Evolutionary conservation across 2,797 vertebrate genomes (phyloP), one percentile per base, ranked within the genome.

Genomic region (Acipenser ruthenus): DNA sequence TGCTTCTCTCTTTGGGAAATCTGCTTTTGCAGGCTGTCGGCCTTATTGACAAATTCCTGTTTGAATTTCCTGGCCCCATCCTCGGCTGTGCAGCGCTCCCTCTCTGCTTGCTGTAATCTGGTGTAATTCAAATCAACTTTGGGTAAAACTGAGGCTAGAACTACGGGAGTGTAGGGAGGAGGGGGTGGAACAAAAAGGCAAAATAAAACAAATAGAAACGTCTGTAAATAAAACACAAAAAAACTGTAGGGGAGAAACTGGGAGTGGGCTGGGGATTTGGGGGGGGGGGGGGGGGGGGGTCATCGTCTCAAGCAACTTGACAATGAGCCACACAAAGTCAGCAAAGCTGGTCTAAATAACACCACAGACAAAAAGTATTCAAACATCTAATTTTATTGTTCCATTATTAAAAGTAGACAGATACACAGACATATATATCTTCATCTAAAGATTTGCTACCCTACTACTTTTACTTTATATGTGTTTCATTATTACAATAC

Each of bases 91-190:
- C 77, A 83, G 72, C 93, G 93, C 77, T 93, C 93, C 82, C 89
- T 90, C 90, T 98, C 95, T 77, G 94, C 89, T 83, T 96, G 94
- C 18, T 18, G 18, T 18, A 18, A 18, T 18, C 18, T 18, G 18
- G 18, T 89, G 88, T 91, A 93, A 93, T 90, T 93, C 89, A 93
- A 93, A 93, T 91, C 91, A 90, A 94, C 94, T 89, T 87, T 90
- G 91, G 91, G 90, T 92, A 93, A 92, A 97, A 97, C 95, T 94
- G 92, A 96, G 93, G 94, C 91, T 94, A 94, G 90, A 90, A 93
- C 85, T 89, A 91, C 80, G 74, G 58, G 82, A 84, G 84, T 81
- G 82, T 77, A 80, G 78, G 79, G 79, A 84, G 81, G 37, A 5
- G 86, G 83, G 86, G 88, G 83, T 6, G 55, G 83, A 89, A 87